Conservation (phyloP, 2,888 invertebrate species). For the Tanytarsus gracilentus region DNA sequence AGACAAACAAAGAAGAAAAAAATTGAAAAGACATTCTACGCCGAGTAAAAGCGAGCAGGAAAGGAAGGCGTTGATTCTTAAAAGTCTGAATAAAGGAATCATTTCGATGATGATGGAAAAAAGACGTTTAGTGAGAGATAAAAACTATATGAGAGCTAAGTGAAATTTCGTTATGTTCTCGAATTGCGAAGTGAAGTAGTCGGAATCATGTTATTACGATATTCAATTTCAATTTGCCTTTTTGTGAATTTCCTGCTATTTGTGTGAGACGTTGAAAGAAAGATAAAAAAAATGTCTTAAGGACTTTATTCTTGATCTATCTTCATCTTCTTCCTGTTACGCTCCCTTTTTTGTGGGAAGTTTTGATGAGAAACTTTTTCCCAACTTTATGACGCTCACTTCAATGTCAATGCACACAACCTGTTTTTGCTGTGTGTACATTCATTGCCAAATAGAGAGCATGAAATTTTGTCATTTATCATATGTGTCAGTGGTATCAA, state of each 20-base stretch:
- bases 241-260: neutral
- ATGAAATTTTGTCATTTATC: no score
- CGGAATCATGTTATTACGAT: neutral
- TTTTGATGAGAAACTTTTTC: neutral
- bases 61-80: constrained; percentile 6
- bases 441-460: no score
- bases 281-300: neutral
- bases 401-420: no score
- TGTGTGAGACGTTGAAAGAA: neutral
- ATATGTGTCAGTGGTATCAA: no score
- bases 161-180: no score
- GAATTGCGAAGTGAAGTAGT: neutral
- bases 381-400: neutral
- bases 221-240: constrained; percentile 13
- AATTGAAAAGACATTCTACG: neutral
- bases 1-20: neutral
- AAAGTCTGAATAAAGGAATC: neutral
- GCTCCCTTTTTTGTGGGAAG: neutral
- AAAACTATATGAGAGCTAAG: no score
- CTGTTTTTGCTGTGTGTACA: no score
- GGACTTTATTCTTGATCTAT: no score
- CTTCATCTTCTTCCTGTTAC: neutral
- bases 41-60: neutral
- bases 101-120: neutral
- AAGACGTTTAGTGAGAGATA: no score